These are phyloP conservation scores for Drosophila infuscata DNA, from an alignment of 2,888 invertebrate genomes.

Conservation along the genomic window DNA sequence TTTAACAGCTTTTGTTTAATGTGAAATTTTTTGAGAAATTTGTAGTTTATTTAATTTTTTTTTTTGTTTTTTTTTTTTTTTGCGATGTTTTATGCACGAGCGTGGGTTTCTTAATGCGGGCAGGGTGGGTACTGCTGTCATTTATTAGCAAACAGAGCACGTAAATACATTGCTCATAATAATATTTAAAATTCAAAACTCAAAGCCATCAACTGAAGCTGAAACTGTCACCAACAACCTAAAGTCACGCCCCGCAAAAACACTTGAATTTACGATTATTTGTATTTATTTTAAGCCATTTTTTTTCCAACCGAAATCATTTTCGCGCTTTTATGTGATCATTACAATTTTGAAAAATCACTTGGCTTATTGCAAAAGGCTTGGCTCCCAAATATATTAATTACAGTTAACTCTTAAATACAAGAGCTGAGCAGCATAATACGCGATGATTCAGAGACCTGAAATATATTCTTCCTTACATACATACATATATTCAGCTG, in stretches of 20 bases:
- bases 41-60: constrained; percentile 29
- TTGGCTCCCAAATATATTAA: constrained; percentile 34
- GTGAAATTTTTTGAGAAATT: constrained; percentile 43
- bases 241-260: constrained; percentile 71
- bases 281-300: constrained; percentile 51
- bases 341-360: constrained; percentile 57
- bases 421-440: constrained; percentile 56
- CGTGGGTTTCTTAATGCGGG: constrained; percentile 58
- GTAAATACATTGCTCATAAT: constrained; percentile 66
- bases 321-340: constrained; percentile 35
- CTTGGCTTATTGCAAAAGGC: constrained; percentile 50
- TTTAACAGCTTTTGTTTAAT: constrained; percentile 51
- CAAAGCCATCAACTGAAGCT: constrained; percentile 30
- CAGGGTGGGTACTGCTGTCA: constrained; percentile 26
- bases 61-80: constrained; percentile 22
- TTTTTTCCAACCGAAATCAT: constrained; percentile 42
- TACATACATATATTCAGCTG: background rate
- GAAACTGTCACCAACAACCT: constrained; percentile 60
- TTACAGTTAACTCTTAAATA: constrained; percentile 27
- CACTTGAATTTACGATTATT: constrained; percentile 62
- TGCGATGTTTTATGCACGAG: constrained; percentile 16
- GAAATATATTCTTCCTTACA: constrained; percentile 3
- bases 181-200: constrained; percentile 53
- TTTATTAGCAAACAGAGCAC: constrained; percentile 64
- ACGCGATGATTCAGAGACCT: constrained; percentile 25